Evolutionary conservation across 2,797 vertebrate species (phyloP), one percentile per base, ranked within the genome.

Genomic region (Rhincodon typus): DNA sequence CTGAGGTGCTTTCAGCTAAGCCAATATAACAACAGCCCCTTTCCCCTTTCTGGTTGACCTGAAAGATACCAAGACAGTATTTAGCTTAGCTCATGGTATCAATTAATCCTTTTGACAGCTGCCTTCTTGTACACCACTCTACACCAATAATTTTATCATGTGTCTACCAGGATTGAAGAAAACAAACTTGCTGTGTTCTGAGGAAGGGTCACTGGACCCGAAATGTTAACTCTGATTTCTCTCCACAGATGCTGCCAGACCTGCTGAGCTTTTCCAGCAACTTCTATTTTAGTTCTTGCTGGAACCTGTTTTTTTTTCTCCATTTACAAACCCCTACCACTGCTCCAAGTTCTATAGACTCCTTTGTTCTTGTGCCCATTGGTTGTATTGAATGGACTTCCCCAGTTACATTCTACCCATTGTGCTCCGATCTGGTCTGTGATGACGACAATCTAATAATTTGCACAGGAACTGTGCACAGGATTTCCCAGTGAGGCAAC

Each of bases 381-480:
- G 21, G 21, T 19, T 34, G 21, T 4, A 38, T 67, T n/a, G 8
- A 8, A n/a, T 93, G n/a, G 90, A 69, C 25, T 93, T 69, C n/a
- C 66, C 90, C 62, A 93, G 10, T 88, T 38, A 21, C 38, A 30
- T 38, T 93, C n/a, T 46, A 25, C 21, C 82, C 46, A 46, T 42
- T 46, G 82, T 84, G 82, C 21, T 42, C 6, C 19, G 46, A 23
- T 84, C 23, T 4, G 23, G 23, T 21, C 21, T 42, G 3, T 13
- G 90, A 93, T 23, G 90, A 69, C 38, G 66, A 17, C 10, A 42
- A 1, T 42, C 10, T 84, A 25, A 42, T 84, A 6, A 42, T 84
- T 84, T 84, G 38, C 21, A 69, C 90, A 69, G 66, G 90, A 93
- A 93, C n/a, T 93, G n/a, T 38, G 90, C 23, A 69, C 62, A 93